Evolutionary conservation across 37 sponge, comb jelly and placozoan genomes (phyloP).

Genomic region (Cladorhizidae sp.): DNA sequence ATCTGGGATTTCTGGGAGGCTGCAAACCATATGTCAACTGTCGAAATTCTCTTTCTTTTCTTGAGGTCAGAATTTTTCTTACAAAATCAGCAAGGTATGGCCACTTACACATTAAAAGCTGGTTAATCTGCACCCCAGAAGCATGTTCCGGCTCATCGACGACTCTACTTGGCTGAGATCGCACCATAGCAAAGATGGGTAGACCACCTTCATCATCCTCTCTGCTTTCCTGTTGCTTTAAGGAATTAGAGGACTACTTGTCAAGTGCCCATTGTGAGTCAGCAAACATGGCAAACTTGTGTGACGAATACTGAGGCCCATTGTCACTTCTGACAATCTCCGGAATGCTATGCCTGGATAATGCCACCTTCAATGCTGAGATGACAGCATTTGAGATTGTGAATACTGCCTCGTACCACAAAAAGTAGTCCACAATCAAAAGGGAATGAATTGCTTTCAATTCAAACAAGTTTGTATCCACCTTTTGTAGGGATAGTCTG

Average conservation of each 20-base stretch:
- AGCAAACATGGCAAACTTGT: constrained; percentile 38
- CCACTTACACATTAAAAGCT: constrained; percentile 45
- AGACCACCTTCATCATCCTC: constrained; percentile 41
- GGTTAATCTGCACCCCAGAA: constrained; percentile 13
- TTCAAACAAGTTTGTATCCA: constrained; percentile 37
- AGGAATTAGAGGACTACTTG: constrained; percentile 58
- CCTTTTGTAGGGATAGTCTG: constrained; percentile 50
- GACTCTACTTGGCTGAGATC: constrained; percentile 38
- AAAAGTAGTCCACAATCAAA: constrained; percentile 1
- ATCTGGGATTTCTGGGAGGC: constrained; percentile 7
- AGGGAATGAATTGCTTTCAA: neutral
- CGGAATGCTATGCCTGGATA: constrained; percentile 40
- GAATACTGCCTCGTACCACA: constrained; percentile 15
- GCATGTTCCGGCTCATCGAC: constrained; percentile 36
- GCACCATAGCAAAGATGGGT: constrained; percentile 28
- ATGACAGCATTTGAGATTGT: constrained; percentile 45
- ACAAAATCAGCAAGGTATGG: constrained; percentile 31
- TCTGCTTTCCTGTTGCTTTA: constrained; percentile 64
- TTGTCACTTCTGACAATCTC: constrained; percentile 32
- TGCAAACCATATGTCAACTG: neutral
- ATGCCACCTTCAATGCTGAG: constrained; percentile 13
- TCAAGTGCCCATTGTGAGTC: neutral
- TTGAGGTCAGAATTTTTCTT: neutral
- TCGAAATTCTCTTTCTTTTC: constrained; percentile 39
- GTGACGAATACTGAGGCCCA: constrained; percentile 40